Evolutionary conservation across 2,888 invertebrate genomes (phyloP).

Genomic region (Dusona sp.): DNA sequence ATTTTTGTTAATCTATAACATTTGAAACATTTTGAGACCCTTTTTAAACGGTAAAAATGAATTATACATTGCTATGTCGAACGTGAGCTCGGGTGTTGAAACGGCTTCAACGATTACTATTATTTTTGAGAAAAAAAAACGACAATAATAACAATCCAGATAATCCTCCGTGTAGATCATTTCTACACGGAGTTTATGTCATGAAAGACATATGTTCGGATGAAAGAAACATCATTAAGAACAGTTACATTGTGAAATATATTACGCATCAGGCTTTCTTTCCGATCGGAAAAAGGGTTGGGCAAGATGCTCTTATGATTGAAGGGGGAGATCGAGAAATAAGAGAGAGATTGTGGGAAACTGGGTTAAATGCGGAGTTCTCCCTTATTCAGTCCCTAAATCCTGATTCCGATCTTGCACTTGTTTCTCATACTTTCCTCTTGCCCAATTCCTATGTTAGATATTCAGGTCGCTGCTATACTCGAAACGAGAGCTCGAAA

Average conservation of each 20-base stretch:
- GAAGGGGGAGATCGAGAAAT: constrained; percentile 1
- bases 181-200: background rate
- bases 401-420: constrained; percentile 29
- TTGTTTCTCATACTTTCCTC: constrained; percentile 29
- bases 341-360: constrained; percentile 41
- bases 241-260: background rate
- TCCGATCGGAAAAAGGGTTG: background rate
- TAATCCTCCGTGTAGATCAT: background rate
- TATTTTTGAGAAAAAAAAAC: background rate
- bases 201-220: background rate
- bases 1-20: background rate
- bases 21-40: background rate
- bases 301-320: constrained; percentile 24
- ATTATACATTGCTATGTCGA: too few relatives aligned
- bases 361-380: constrained; percentile 53
- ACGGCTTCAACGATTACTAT: background rate
- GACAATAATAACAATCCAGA: background rate
- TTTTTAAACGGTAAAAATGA: background rate
- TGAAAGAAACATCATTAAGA: background rate
- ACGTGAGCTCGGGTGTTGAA: too few relatives aligned
- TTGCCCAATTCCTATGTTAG: constrained; percentile 54
- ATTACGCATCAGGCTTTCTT: background rate
- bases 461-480: constrained; percentile 65
- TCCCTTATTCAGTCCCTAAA: constrained; percentile 18
- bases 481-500: constrained; percentile 59